phyloP scores from a whole-genome alignment of 2,888 invertebrate species.

The Sphaerophoria taeniata region DNA sequence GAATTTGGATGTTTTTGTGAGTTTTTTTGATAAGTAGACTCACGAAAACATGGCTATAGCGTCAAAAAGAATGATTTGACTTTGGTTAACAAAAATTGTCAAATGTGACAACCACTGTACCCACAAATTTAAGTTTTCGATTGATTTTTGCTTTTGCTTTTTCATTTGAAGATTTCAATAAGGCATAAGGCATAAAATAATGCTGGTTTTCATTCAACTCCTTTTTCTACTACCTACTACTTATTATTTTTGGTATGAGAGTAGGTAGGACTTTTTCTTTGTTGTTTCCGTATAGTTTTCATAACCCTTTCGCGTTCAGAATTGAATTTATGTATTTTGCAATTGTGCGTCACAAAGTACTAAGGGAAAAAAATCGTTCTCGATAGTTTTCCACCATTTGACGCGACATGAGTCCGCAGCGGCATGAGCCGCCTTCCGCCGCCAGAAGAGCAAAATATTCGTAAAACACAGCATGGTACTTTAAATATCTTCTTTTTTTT shows the following conservation, averaged over 20 bases:
- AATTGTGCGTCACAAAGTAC: conserved; percentile 2
- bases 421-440: too few relatives aligned
- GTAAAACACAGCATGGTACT: too few relatives aligned
- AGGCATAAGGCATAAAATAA: background rate
- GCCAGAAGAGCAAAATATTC: too few relatives aligned
- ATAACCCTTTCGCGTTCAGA: conserved; percentile 1
- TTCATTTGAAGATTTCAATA: background rate
- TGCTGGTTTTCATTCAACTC: background rate
- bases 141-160: background rate
- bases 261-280: background rate
- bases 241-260: too few relatives aligned
- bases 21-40: too few relatives aligned
- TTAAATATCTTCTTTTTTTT: background rate
- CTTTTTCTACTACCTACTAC: too few relatives aligned
- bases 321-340: conserved; percentile 2
- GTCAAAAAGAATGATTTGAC: too few relatives aligned
- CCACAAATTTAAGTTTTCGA: background rate
- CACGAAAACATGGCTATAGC: too few relatives aligned
- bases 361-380: background rate
- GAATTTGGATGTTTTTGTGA: too few relatives aligned
- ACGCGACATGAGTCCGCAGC: too few relatives aligned
- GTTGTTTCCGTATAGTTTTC: conserved; percentile 2
- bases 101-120: too few relatives aligned
- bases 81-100: too few relatives aligned
- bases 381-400: background rate